These are phyloP conservation scores for Amblyjoppa proteus DNA, from an alignment of 2,888 invertebrate species.

Conservation along the genomic window DNA sequence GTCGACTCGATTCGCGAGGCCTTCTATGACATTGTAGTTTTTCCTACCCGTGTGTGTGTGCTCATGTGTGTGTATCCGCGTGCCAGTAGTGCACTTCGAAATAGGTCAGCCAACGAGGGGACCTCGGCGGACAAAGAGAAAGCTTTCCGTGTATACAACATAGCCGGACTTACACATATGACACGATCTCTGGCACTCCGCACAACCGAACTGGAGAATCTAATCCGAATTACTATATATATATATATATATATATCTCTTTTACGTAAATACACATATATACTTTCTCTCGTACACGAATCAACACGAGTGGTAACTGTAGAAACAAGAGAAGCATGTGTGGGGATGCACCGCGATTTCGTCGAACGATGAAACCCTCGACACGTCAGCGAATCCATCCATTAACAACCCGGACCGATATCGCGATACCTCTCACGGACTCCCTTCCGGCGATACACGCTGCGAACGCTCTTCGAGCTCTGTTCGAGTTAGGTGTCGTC, in stretches of 20 bases:
- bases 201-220: slow-evolving; percentile 52
- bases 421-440: neutral
- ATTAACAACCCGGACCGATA: slow-evolving; percentile 25
- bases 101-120: slow-evolving; percentile 75
- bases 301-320: slow-evolving; percentile 8
- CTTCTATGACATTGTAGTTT: slow-evolving; percentile 72
- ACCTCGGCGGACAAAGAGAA: slow-evolving; percentile 71
- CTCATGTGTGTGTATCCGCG: neutral
- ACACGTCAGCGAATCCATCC: slow-evolving; percentile 31
- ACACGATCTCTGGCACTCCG: slow-evolving; percentile 73
- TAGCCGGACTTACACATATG: slow-evolving; percentile 55
- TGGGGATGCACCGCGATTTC: slow-evolving; percentile 25
- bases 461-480: neutral
- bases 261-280: neutral
- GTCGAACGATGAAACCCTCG: slow-evolving; percentile 25
- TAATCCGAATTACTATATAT: slow-evolving; percentile 61
- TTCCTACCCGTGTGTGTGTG: slow-evolving; percentile 1
- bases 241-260: slow-evolving; percentile 7
- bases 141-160: slow-evolving; percentile 53
- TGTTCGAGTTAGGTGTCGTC: neutral
- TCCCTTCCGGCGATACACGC: neutral
- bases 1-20: slow-evolving; percentile 70
- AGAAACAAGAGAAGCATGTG: slow-evolving; percentile 42
- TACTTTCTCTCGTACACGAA: slow-evolving; percentile 16
- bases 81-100: slow-evolving; percentile 66